phyloP scores from a whole-genome alignment of 2,888 invertebrate species.

The Drosophila ustulata region DNA sequence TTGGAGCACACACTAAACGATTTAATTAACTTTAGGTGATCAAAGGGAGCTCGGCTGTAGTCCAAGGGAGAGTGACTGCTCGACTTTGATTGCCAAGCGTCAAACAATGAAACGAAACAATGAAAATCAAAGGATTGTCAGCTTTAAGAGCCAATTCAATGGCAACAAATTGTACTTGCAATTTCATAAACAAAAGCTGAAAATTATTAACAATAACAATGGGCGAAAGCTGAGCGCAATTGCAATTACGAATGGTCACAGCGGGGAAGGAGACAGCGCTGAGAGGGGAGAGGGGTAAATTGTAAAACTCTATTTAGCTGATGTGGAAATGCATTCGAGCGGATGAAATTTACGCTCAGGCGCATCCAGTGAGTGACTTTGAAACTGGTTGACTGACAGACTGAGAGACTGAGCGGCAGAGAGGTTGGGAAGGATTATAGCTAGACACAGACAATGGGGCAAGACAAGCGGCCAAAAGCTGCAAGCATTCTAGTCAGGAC shows the following conservation, averaged over 20 bases:
- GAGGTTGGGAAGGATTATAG: conserved; percentile 22
- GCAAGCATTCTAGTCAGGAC: conserved; percentile 43
- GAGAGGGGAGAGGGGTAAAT: conserved; percentile 16
- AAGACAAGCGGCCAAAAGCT: conserved; percentile 43
- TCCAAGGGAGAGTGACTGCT: not conserved
- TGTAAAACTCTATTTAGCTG: conserved; percentile 62
- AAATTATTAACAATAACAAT: conserved; percentile 76
- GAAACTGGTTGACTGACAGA: conserved; percentile 52
- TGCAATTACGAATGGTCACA: conserved; percentile 30
- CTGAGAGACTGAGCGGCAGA: conserved; percentile 16
- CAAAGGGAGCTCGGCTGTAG: conserved; percentile 4
- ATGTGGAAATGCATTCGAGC: conserved; percentile 65
- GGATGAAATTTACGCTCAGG: conserved; percentile 70
- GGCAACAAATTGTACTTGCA: conserved; percentile 4
- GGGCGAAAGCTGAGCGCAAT: conserved; percentile 43
- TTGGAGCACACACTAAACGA: conserved; percentile 20
- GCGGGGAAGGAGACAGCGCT: conserved; percentile 1
- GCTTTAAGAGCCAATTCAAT: conserved; percentile 21
- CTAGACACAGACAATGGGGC: conserved; percentile 57
- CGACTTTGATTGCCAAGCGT: conserved; percentile 40
- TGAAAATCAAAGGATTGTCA: conserved; percentile 31
- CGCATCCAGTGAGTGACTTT: conserved; percentile 69
- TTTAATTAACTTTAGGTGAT: conserved; percentile 56
- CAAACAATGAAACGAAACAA: conserved; percentile 32
- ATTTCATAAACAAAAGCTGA: conserved; percentile 43